Conservation (phyloP, 2,797 vertebrate species). For the Semotilus atromaculatus region DNA sequence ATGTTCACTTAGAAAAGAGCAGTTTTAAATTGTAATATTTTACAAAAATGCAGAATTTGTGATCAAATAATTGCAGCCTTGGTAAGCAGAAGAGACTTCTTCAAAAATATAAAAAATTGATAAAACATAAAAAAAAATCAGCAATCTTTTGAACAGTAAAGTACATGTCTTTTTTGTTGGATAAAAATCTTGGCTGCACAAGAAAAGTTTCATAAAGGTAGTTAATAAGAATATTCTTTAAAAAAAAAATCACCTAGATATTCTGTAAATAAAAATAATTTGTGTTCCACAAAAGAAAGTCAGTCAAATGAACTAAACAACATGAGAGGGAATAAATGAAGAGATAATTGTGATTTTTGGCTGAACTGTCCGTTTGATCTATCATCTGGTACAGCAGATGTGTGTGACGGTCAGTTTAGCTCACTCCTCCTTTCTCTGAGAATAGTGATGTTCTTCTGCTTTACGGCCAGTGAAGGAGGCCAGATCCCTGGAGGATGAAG, state of each 20-base stretch:
- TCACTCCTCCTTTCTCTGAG: background rate
- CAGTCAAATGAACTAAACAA: background rate
- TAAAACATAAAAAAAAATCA: background rate
- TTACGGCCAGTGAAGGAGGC: conserved; percentile 50
- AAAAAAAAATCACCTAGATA: background rate
- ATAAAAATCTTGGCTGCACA: background rate
- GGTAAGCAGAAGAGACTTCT: background rate
- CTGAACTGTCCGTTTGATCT: background rate
- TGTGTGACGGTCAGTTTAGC: conserved; percentile 9
- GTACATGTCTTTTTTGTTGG: background rate
- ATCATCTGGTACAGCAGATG: background rate
- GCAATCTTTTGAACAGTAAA: background rate
- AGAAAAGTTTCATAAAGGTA: background rate
- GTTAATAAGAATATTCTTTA: background rate
- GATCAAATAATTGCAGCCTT: no score
- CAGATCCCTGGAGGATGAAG: conserved; percentile 45
- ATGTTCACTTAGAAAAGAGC: background rate
- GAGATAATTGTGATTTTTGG: background rate
- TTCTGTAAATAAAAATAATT: background rate
- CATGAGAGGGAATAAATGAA: background rate
- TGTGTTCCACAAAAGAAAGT: no score
- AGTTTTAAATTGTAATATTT: background rate
- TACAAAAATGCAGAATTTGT: background rate
- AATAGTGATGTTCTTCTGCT: conserved; percentile 34
- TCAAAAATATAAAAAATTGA: no score